These are phyloP conservation scores for Heterohyrax brucei DNA, from an alignment of 2,797 vertebrate species.

Conservation along the genomic window DNA sequence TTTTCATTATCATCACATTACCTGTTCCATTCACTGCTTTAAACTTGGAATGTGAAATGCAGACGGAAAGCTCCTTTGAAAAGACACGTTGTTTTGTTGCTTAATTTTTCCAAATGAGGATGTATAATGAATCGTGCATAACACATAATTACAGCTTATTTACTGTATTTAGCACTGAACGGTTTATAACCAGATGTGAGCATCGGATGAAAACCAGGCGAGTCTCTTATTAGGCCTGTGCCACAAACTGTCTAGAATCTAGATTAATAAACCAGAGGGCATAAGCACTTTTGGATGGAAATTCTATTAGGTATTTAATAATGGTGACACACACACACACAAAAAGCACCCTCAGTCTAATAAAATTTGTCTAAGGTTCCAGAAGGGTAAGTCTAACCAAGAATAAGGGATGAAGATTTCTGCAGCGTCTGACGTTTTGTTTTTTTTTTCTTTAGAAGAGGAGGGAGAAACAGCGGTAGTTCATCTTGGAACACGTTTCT, in stretches of 20 bases:
- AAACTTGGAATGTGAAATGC: conserved; percentile 23
- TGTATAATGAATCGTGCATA: conserved; percentile 47
- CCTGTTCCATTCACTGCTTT: conserved; percentile 27
- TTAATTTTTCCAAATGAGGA: conserved; percentile 71
- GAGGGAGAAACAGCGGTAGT: background rate
- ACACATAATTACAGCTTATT: conserved; percentile 43
- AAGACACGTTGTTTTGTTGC: conserved; percentile 23
- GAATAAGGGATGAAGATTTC: conserved; percentile 16
- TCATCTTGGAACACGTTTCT: conserved; percentile 53
- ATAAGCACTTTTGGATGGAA: conserved; percentile 63
- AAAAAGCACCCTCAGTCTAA: background rate
- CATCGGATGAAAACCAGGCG: background rate
- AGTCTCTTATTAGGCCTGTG: background rate
- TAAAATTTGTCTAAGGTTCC: conserved; percentile 47
- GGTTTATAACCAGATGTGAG: conserved; percentile 32
- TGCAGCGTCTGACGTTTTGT: background rate
- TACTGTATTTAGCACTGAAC: conserved; percentile 62
- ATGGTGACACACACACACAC: conserved; percentile 60
- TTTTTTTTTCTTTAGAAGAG: conserved; percentile 43
- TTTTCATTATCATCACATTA: conserved; percentile 67
- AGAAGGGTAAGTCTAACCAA: conserved; percentile 35
- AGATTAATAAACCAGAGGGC: conserved; percentile 55
- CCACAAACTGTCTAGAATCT: background rate
- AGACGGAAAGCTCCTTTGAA: conserved; percentile 62
- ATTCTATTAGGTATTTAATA: conserved; percentile 60